A percentile compares a stretch with the other conserved stretches of the same genome.
These are phyloP conservation scores for Drosophila prolongata DNA, from an alignment of 2,888 invertebrate genomes.

Conservation along the genomic window DNA sequence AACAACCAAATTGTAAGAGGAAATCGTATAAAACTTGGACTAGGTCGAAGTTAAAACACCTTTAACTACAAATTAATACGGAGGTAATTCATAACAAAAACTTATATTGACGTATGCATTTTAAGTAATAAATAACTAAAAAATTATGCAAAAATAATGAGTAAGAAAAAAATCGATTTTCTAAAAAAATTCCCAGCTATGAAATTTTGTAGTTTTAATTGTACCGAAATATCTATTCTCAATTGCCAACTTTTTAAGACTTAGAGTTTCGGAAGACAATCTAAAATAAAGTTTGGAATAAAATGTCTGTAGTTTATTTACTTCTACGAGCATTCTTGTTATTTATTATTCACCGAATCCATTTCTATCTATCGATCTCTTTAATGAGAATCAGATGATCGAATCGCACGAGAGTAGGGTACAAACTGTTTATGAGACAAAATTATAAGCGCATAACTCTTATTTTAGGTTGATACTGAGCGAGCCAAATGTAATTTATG, in stretches of 20 bases:
- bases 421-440: slow-evolving; percentile 36
- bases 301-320: no score
- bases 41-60: slow-evolving; percentile 31
- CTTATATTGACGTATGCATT: no score
- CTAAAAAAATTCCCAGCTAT: no score
- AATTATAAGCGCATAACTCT: slow-evolving; percentile 69
- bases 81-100: no score
- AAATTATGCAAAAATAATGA: not conserved
- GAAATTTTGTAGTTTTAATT: no score
- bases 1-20: slow-evolving; percentile 45
- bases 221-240: no score
- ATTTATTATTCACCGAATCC: no score
- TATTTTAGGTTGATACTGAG: slow-evolving; percentile 36
- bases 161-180: not conserved
- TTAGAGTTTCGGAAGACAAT: no score
- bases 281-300: no score
- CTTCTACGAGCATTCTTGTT: no score
- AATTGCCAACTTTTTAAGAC: no score
- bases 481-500: slow-evolving; percentile 67
- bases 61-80: not conserved
- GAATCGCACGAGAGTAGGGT: slow-evolving; percentile 37
- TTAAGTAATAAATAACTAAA: no score
- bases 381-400: slow-evolving; percentile 8
- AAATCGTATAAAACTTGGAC: slow-evolving; percentile 10
- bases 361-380: not conserved